Percentiles rank a stretch among this genome's conserved stretches.
Conservation (phyloP, 2,113 vertebrate genomes). For the Dolichotis patagonum region DNA sequence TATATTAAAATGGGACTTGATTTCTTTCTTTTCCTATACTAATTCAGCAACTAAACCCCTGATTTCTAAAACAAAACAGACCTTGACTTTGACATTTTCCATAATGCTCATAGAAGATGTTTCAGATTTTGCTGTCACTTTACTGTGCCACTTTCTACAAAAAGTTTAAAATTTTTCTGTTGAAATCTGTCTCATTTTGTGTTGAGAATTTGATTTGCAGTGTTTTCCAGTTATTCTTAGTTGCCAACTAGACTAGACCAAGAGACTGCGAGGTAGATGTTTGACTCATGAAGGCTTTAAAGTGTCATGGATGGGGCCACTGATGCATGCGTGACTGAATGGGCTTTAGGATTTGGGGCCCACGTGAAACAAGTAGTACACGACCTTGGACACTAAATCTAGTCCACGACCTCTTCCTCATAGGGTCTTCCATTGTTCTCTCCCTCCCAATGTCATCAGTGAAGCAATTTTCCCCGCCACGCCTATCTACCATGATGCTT, state of each 20-base stretch:
- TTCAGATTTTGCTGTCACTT: not conserved
- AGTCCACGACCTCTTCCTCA: not conserved
- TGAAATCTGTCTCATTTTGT: not conserved
- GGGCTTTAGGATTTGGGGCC: not conserved
- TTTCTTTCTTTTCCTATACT: not conserved
- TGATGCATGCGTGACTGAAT: no score
- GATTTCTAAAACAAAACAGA: not conserved
- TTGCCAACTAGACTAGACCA: not conserved
- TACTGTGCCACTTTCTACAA: not conserved
- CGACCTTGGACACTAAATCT: not conserved
- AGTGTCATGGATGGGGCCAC: not conserved
- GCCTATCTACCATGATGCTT: not conserved
- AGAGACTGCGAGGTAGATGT: not conserved
- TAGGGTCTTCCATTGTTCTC: no score
- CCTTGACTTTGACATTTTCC: not conserved
- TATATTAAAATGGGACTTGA: not conserved
- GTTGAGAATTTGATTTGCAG: not conserved
- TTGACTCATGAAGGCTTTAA: not conserved
- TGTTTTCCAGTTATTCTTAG: not conserved
- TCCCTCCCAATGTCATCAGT: not conserved
- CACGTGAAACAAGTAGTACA: not conserved
- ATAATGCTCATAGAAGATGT: not conserved
- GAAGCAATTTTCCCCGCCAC: not conserved
- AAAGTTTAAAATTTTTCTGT: not conserved
- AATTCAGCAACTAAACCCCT: not conserved